phyloP scores from a whole-genome alignment of 2,797 vertebrate genomes.

The Huso huso region DNA sequence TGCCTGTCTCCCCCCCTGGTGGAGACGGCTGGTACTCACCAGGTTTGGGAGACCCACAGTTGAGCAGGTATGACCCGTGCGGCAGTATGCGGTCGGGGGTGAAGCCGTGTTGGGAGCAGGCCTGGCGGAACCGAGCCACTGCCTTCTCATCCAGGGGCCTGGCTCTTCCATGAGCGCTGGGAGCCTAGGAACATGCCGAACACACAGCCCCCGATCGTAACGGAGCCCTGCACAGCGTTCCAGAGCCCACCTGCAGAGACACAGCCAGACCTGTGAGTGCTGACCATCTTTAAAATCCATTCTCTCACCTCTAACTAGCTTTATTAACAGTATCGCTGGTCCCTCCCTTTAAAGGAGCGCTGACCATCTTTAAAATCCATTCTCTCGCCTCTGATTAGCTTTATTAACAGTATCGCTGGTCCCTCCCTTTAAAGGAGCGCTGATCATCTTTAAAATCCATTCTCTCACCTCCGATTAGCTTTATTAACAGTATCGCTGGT shows the following conservation, averaged over 20 bases:
- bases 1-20: background rate
- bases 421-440: background rate
- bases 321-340: background rate
- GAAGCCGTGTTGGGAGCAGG: conserved; percentile 38
- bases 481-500: background rate
- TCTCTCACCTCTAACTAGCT: background rate
- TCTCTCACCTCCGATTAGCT: background rate
- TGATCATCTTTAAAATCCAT: background rate
- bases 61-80: conserved; percentile 72
- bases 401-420: too few species aligned
- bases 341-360: background rate
- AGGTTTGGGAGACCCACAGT: conserved; percentile 66
- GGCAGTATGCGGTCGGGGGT: conserved; percentile 57
- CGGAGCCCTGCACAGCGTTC: conserved; percentile 57
- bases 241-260: conserved; percentile 60
- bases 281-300: background rate
- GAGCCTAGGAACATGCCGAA: conserved; percentile 67
- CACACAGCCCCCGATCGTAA: conserved; percentile 51
- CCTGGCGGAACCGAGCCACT: conserved; percentile 51
- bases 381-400: too few species aligned
- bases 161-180: conserved; percentile 64
- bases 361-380: background rate
- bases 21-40: conserved; percentile 37
- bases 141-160: conserved; percentile 44
- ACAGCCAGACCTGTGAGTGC: background rate